These are phyloP conservation scores for Orussus abietinus DNA, from an alignment of 1,140 invertebrate species.

Conservation along the genomic window DNA sequence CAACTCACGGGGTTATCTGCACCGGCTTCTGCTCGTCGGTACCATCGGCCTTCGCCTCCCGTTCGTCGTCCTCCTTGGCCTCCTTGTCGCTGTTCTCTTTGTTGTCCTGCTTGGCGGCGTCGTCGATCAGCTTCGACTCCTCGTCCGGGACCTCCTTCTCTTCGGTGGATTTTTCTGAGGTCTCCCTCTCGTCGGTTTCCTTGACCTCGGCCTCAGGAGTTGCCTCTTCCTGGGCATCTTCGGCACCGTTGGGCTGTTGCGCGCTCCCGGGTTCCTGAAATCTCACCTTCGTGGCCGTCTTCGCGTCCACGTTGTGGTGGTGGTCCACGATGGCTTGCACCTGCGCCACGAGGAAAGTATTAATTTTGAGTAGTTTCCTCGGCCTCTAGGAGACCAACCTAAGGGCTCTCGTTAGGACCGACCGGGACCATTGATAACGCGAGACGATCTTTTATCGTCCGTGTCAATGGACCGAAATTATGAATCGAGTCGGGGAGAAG, in stretches of 20 bases:
- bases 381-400: too few relatives aligned
- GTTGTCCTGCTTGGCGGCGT: conserved; percentile 38
- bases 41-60: conserved; percentile 38
- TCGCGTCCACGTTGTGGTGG: conserved; percentile 71
- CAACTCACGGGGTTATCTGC: conserved; percentile 58
- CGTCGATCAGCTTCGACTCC: conserved; percentile 28
- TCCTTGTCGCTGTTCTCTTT: conserved; percentile 42
- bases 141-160: conserved; percentile 23
- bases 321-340: conserved; percentile 90
- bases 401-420: too few relatives aligned
- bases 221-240: conserved; percentile 38
- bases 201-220: conserved; percentile 23
- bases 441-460: too few relatives aligned
- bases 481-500: too few relatives aligned
- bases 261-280: conserved; percentile 71
- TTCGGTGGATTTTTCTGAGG: conserved; percentile 24
- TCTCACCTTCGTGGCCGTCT: conserved; percentile 78
- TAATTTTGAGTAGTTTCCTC: too few relatives aligned
- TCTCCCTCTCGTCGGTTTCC: conserved; percentile 22
- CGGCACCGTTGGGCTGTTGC: conserved; percentile 30
- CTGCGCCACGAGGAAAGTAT: too few relatives aligned
- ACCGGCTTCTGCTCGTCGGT: conserved; percentile 45
- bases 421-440: too few relatives aligned
- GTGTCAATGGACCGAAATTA: too few relatives aligned
- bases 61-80: conserved; percentile 37